These are phyloP conservation scores for Otocyon megalotis DNA, from an alignment of 2,113 vertebrate genomes.

Conservation along the genomic window DNA sequence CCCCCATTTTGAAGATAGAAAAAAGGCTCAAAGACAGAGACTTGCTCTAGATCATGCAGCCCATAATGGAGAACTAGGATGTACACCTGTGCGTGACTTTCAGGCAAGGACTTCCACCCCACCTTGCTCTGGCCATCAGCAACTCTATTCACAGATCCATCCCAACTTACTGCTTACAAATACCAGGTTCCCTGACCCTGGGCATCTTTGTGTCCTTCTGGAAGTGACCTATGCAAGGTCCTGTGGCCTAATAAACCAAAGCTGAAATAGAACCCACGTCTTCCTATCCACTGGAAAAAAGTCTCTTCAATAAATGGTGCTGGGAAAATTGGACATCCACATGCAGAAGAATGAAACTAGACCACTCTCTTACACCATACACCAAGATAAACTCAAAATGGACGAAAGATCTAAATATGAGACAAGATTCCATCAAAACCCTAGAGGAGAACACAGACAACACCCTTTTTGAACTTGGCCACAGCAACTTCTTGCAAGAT, in stretches of 20 bases:
- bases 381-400: too few species aligned
- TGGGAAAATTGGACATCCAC: too few species aligned
- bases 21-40: background rate
- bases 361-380: too few species aligned
- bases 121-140: background rate
- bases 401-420: too few species aligned
- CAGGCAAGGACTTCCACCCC: accelerated
- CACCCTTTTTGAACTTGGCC: too few species aligned
- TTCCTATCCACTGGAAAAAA: background rate
- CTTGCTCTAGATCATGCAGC: background rate
- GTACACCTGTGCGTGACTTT: background rate
- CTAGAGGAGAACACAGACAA: too few species aligned
- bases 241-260: background rate
- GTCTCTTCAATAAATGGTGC: too few species aligned
- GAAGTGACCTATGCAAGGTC: background rate
- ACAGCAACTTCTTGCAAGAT: too few species aligned
- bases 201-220: background rate
- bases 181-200: background rate
- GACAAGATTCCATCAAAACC: too few species aligned
- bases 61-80: background rate
- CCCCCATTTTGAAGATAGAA: background rate
- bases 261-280: background rate
- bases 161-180: background rate
- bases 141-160: background rate
- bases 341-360: too few species aligned